phyloP scores from a whole-genome alignment of 2,113 vertebrate species.

The Pachycephala philippinensis region DNA sequence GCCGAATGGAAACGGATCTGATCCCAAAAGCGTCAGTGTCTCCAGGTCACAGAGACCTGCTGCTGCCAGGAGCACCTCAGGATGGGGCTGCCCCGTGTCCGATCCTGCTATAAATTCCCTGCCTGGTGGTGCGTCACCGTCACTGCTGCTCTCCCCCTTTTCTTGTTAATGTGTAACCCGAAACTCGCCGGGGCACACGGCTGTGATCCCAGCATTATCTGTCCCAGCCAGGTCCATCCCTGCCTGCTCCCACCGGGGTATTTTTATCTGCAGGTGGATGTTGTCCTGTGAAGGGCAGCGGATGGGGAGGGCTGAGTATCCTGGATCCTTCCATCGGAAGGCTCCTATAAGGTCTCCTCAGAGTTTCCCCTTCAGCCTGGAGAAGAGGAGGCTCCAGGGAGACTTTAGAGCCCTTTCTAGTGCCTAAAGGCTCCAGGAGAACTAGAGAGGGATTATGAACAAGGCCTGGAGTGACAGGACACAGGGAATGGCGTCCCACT shows the following conservation, averaged over 20 bases:
- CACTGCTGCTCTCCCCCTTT: accelerated
- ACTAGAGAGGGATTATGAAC: not conserved
- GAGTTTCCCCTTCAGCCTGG: not conserved
- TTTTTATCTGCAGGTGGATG: not conserved
- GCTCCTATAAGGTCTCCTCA: not conserved
- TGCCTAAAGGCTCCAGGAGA: not conserved
- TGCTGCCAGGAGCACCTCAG: not conserved
- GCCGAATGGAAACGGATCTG: not conserved
- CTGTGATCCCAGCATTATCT: not conserved
- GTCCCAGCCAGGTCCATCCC: not conserved
- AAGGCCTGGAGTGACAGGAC: not conserved
- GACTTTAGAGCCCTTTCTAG: not conserved
- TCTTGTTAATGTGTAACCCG: not conserved
- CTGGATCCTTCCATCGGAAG: not conserved
- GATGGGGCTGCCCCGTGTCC: not conserved
- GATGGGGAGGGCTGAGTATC: not conserved
- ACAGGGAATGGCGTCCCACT: not conserved
- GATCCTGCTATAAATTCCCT: not conserved
- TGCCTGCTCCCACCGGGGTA: not conserved
- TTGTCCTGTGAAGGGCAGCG: accelerated
- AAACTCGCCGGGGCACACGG: not conserved
- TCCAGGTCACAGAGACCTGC: not conserved
- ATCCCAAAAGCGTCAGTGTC: not conserved
- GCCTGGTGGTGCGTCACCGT: accelerated
- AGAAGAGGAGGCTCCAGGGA: not conserved